Conservation (phyloP, 2,797 vertebrate species). For the Todus mexicanus region DNA sequence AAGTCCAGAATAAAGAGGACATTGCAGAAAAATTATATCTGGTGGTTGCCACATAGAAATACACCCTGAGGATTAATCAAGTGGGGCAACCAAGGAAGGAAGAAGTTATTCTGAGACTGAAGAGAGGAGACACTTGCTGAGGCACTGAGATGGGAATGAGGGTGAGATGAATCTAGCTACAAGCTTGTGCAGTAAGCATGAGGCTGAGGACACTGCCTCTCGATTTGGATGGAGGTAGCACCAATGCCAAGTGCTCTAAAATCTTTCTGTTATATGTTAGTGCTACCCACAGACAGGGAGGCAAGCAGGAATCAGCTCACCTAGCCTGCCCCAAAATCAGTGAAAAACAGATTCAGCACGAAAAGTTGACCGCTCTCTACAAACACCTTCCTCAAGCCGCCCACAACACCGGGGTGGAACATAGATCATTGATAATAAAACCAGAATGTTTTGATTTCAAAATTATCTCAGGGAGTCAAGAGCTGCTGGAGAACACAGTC, state of each 20-base stretch:
- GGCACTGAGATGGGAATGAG: background rate
- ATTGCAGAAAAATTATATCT: background rate
- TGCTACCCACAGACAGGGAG: background rate
- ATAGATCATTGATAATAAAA: background rate
- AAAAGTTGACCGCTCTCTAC: background rate
- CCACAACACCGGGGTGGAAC: background rate
- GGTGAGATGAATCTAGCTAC: background rate
- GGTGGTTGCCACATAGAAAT: background rate
- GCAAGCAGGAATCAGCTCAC: background rate
- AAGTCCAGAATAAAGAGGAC: conserved; percentile 13
- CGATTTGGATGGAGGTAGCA: background rate
- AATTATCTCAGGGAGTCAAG: background rate
- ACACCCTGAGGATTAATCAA: background rate
- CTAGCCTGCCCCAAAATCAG: accelerated
- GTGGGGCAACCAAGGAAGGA: background rate
- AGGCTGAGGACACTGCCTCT: background rate
- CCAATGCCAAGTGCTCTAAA: background rate
- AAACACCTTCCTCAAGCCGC: background rate
- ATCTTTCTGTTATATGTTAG: background rate
- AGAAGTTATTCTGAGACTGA: background rate
- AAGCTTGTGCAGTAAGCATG: background rate
- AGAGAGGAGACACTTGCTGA: background rate
- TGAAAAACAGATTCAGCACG: background rate
- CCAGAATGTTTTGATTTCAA: background rate
- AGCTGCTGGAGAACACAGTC: background rate